Percentiles rank a stretch among this genome's conserved stretches.
Conservation (phyloP, 2,888 invertebrate species). For the Drosophila sordidula region DNA sequence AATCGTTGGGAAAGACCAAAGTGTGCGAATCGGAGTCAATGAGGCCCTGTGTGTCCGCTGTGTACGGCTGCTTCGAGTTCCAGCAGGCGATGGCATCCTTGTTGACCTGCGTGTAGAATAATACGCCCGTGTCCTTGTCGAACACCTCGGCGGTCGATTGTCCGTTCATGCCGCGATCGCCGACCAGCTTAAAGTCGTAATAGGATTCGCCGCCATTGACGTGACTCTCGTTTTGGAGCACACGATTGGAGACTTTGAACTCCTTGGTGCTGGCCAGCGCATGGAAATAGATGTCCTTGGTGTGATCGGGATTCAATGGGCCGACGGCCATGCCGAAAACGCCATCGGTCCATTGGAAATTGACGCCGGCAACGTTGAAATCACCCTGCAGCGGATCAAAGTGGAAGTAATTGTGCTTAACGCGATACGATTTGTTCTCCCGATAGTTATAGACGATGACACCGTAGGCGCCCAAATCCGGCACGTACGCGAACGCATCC, state of each 20-base stretch:
- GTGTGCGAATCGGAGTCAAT: slow-evolving; percentile 89
- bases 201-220: slow-evolving; percentile 89
- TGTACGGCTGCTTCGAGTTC: slow-evolving; percentile 89
- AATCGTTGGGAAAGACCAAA: slow-evolving; percentile 91
- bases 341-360: slow-evolving; percentile 95
- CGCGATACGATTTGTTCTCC: slow-evolving; percentile 91
- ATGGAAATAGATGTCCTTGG: slow-evolving; percentile 92
- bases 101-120: slow-evolving; percentile 93
- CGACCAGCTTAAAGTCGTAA: slow-evolving; percentile 89
- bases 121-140: slow-evolving; percentile 88
- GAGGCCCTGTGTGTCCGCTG: slow-evolving; percentile 88
- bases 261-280: slow-evolving; percentile 92
- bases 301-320: slow-evolving; percentile 86
- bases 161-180: slow-evolving; percentile 89
- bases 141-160: slow-evolving; percentile 91
- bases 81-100: slow-evolving; percentile 93
- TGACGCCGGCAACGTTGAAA: slow-evolving; percentile 91
- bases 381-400: slow-evolving; percentile 92
- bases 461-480: slow-evolving; percentile 91
- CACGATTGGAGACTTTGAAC: slow-evolving; percentile 90
- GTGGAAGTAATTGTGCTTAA: slow-evolving; percentile 93
- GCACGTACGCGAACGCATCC: slow-evolving; percentile 91
- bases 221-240: slow-evolving; percentile 90
- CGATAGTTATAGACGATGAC: slow-evolving; percentile 91
- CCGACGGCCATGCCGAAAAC: slow-evolving; percentile 91